Base-by-base conservation (phyloP, 2,888 invertebrate species). In the Trileptium ribeirensis region DNA sequence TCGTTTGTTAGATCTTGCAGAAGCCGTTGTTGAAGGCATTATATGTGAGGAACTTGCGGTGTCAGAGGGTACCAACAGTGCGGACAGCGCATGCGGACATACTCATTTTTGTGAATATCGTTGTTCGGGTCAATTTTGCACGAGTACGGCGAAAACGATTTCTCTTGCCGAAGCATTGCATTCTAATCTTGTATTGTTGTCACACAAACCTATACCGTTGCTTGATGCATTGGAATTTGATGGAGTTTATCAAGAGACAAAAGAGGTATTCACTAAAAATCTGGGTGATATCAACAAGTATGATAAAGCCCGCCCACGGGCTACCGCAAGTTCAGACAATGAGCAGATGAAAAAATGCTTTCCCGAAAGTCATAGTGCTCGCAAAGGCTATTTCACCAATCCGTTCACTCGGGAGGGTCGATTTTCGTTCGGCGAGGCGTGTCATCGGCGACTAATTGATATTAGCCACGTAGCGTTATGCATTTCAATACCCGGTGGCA, bases 361-460 rank as follows among this genome's bases (percentile, higher is more conserved):
- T n/a, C 70, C 70, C 15, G 33, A 29, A 70, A 70, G 33, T 8
- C 8, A 19, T 8, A 70, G 33, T 3, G n/a, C n/a, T n/a, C n/a
- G n/a, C n/a, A n/a, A n/a, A n/a, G n/a, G n/a, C n/a, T n/a, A n/a
- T n/a, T 70, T 70, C 31, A 8, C 8, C 29, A 70, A 70, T 29
- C 70, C 70, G 70, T 70, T 70, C 70, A 70, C 70, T 8, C 70
- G 33, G 29, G 70, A 36, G 8, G 70, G 70, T 8, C 33, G 36
- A 19, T 70, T 70, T 70, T 70, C 70, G 15, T 75, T 75, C 36
- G 77, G 77, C 3, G 77, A 75, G 39, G 36, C 77, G 77, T n/a
- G 24, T 2, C 38, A 75, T 38, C 77, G 77, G n/a, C 2, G n/a
- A 24, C 36, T 8, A 3, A 36, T 75, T 3, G n/a, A n/a, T 19